phyloP scores from a whole-genome alignment of 2,113 vertebrate genomes.

The Xiphophorus couchianus region DNA sequence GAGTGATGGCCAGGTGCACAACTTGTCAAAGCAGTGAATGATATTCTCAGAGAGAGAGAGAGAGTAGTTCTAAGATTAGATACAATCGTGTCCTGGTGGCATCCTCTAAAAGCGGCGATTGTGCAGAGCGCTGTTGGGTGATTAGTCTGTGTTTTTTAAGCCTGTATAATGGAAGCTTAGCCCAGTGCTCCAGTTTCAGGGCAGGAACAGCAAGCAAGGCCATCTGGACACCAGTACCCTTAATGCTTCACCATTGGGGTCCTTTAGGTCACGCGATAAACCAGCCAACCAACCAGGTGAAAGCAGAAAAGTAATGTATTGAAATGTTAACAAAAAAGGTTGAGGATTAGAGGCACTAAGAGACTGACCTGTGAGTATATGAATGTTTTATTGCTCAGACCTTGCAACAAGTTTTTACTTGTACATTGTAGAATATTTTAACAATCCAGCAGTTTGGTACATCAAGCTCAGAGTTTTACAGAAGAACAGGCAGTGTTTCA shows the following conservation, averaged over 20 bases:
- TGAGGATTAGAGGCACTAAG: fast-evolving
- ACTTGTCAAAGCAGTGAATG: neutral
- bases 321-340: neutral
- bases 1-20: too few relatives aligned
- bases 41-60: neutral
- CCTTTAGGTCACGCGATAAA: conserved; percentile 3
- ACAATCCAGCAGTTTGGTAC: neutral
- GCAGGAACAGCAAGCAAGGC: conserved; percentile 43
- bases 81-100: conserved; percentile 1
- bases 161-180: conserved; percentile 78
- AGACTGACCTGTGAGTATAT: too few relatives aligned
- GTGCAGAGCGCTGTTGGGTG: conserved; percentile 46
- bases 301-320: neutral
- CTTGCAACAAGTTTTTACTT: neutral
- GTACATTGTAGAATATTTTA: neutral
- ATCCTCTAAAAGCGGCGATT: conserved; percentile 46
- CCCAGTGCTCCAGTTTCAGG: conserved; percentile 79
- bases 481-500: neutral
- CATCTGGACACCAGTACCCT: conserved; percentile 72
- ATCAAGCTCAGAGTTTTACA: conserved; percentile 13
- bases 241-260: conserved; percentile 14
- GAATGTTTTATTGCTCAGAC: neutral
- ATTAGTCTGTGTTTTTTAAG: conserved; percentile 73
- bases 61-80: conserved; percentile 34
- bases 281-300: neutral